Evolutionary conservation across 2,888 invertebrate genomes (phyloP), one percentile per base, ranked within the genome.

Genomic region (Lobophora halterata): DNA sequence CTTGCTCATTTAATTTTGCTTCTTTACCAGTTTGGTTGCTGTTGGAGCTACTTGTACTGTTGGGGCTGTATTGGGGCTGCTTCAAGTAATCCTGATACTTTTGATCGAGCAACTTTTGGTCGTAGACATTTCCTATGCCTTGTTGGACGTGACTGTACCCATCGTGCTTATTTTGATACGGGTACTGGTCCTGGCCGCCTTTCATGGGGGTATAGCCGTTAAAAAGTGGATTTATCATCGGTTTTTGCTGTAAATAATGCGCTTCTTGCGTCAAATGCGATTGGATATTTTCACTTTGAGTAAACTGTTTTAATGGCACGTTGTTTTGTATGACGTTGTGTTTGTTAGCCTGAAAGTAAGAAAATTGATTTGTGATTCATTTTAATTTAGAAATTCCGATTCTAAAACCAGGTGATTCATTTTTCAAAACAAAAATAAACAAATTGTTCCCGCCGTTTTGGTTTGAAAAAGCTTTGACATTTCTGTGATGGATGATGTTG

Each of bases 51-150:
- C 82, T 83, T 35, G 82, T 86, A 52, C 86, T 87, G 60, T 83
- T 90, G 46, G 90, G 90, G 60, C 90, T 90, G 54, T 91, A 90
- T 48, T 89, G 87, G 8, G 83, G 80, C 52, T 82, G 82, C 58
- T 88, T 85, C 34, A 87, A 68, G 57, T 86, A 86, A 44, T 90
- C 88, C 49, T 78, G 71, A 52, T 86, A 86, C 61, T 88, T 89
- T 52, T 89, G 79, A 50, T 89, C 81, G 52, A 82, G 74, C 69
- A 71, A 43, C 60, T 87, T 86, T 51, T 87, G 85, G 55, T 87
- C 87, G 60, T 88, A 89, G 20, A 77, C 67, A 50, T 82, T 88
- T 24, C 78, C 77, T 46, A 87, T 82, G 31, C 83, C 83, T 59
- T 88, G 88, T 52, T 85, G 87, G 7, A 86, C 81, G 45, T 87